These are phyloP conservation scores for Apeira syringaria DNA, from an alignment of 2,888 invertebrate genomes.

Conservation along the genomic window DNA sequence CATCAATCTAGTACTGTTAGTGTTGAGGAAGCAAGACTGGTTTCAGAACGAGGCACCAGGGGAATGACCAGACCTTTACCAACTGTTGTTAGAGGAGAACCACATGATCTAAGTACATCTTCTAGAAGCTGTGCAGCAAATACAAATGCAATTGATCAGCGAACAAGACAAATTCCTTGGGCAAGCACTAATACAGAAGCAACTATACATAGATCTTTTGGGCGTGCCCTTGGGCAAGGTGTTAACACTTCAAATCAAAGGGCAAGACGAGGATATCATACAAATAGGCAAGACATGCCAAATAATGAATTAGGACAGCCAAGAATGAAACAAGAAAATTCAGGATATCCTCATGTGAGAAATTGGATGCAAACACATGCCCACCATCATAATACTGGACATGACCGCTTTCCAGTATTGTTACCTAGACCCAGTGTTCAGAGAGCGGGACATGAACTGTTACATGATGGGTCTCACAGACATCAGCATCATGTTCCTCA, in stretches of 20 bases:
- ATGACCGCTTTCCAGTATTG: constrained; percentile 36
- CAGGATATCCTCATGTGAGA: constrained; percentile 28
- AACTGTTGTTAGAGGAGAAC: constrained; percentile 60
- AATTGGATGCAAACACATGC: constrained; percentile 31
- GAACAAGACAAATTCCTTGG: constrained; percentile 22
- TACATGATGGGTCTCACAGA: constrained; percentile 42
- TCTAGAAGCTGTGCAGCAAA: constrained; percentile 34
- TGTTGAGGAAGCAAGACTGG: constrained; percentile 8
- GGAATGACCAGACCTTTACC: constrained; percentile 30
- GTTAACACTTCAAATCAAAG: neutral
- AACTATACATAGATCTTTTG: neutral
- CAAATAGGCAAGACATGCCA: neutral
- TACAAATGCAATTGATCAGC: constrained; percentile 22
- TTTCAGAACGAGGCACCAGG: constrained; percentile 22
- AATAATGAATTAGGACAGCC: neutral
- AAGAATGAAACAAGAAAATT: constrained; percentile 47
- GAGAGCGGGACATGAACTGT: constrained; percentile 24
- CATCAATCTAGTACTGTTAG: constrained; percentile 19
- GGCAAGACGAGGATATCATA: neutral
- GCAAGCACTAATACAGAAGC: constrained; percentile 18
- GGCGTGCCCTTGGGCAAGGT: neutral
- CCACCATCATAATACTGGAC: constrained; percentile 19
- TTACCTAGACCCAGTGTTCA: constrained; percentile 37
- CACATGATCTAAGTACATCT: constrained; percentile 41
- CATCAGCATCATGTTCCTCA: no score